Evolutionary conservation across 2,888 invertebrate genomes (phyloP).

Genomic region (Stenolophus ochropezus): DNA sequence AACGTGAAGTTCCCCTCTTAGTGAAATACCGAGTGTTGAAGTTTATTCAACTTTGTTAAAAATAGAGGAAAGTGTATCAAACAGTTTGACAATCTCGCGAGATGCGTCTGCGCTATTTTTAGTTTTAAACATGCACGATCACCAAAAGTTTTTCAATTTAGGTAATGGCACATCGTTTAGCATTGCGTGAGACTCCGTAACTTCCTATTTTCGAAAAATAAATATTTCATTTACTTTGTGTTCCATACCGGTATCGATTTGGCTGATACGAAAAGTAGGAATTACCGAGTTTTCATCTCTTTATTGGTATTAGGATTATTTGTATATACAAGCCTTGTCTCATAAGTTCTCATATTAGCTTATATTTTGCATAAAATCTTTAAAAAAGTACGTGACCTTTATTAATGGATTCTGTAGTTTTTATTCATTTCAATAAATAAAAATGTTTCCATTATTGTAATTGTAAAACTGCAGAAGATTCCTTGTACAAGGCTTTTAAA

Average conservation of each 20-base stretch:
- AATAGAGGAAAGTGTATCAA: not conserved
- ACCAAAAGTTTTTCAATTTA: constrained; percentile 55
- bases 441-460: too few species aligned
- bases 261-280: not conserved
- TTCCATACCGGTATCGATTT: constrained; percentile 36
- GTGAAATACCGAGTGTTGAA: not conserved
- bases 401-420: too few species aligned
- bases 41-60: constrained; percentile 13
- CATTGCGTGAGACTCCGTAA: constrained; percentile 50
- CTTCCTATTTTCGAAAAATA: constrained; percentile 54
- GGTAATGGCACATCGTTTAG: constrained; percentile 49
- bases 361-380: too few species aligned
- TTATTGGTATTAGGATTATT: too few species aligned
- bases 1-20: not conserved
- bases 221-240: constrained; percentile 52
- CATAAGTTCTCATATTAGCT: too few species aligned
- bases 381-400: too few species aligned
- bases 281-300: not conserved
- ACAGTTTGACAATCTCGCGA: not conserved
- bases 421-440: too few species aligned
- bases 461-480: too few species aligned
- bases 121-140: constrained; percentile 38
- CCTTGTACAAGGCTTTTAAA: too few species aligned
- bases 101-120: constrained; percentile 31
- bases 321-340: too few species aligned